A percentile compares a stretch with the other conserved stretches of the same genome.
Conservation (phyloP, 1,140 invertebrate genomes). For the Eriocheir sinensis region DNA sequence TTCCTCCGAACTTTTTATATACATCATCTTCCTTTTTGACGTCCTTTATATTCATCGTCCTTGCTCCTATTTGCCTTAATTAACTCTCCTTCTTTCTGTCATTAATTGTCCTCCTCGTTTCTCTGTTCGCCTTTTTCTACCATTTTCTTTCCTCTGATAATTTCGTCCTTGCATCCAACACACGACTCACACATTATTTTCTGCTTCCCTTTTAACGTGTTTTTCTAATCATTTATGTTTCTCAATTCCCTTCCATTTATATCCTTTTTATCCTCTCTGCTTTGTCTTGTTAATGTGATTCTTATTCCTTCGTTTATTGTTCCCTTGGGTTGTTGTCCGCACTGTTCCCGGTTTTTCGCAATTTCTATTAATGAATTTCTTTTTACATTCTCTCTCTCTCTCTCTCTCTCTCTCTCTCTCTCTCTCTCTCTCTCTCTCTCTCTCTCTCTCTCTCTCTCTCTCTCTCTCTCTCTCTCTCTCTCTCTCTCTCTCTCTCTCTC, state of each 20-base stretch:
- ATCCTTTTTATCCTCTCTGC: not conserved
- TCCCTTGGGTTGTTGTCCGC: not conserved
- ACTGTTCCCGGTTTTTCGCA: not conserved
- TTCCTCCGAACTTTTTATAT: not conserved
- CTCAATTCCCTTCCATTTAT: not conserved
- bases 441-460: constrained; percentile 37
- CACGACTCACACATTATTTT: not conserved
- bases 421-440: constrained; percentile 34
- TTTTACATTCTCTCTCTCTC: not conserved
- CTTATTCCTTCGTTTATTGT: not conserved
- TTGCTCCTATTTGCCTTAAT: not conserved
- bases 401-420: constrained; percentile 34
- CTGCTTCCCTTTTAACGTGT: not conserved
- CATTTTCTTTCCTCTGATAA: too few species aligned
- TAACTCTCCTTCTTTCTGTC: not conserved
- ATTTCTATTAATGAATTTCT: not conserved
- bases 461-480: too few species aligned
- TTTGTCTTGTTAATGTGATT: not conserved
- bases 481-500: too few species aligned
- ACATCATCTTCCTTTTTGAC: not conserved
- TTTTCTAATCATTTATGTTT: not conserved
- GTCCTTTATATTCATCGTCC: not conserved
- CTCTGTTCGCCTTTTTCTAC: too few species aligned
- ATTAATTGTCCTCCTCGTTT: too few species aligned
- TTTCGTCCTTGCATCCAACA: too few species aligned